phyloP scores from a whole-genome alignment of 1,140 invertebrate genomes.

The Melipona quadrifasciata region DNA sequence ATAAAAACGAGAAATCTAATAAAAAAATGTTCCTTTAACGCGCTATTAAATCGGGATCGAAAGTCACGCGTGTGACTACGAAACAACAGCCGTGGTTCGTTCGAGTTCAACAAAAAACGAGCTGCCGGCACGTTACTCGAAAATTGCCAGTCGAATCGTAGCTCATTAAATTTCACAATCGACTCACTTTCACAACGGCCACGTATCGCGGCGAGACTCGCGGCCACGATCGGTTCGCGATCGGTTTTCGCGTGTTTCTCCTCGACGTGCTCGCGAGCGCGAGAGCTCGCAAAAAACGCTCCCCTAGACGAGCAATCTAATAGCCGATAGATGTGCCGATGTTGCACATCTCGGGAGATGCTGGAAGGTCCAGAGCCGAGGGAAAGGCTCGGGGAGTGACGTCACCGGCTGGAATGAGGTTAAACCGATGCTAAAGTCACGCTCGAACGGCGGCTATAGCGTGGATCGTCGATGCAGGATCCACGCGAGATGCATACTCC shows the following conservation, averaged over 20 bases:
- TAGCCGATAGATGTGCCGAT: constrained; percentile 68
- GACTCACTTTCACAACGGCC: constrained; percentile 18
- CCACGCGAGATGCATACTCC: constrained; percentile 26
- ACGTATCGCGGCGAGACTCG: background rate
- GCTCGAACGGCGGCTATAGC: constrained; percentile 51
- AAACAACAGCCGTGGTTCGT: too few species aligned
- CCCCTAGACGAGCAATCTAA: constrained; percentile 53
- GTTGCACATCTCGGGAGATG: constrained; percentile 74
- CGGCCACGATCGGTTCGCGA: background rate
- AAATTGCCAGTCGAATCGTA: constrained; percentile 28
- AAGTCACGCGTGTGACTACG: too few species aligned
- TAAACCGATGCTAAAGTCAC: constrained; percentile 73
- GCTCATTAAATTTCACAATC: constrained; percentile 36
- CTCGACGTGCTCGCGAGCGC: too few species aligned
- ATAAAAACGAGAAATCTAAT: too few species aligned
- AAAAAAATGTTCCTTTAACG: too few species aligned
- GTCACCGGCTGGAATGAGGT: constrained; percentile 78
- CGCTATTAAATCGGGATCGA: too few species aligned
- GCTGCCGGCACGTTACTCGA: background rate
- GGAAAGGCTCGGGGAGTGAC: constrained; percentile 76
- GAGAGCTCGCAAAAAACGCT: constrained; percentile 6
- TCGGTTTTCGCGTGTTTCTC: background rate
- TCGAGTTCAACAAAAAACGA: background rate
- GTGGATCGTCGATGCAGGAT: constrained; percentile 25
- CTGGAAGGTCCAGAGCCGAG: constrained; percentile 73